phyloP scores from a whole-genome alignment of 2,797 vertebrate genomes.

The Gymnocypris eckloni region DNA sequence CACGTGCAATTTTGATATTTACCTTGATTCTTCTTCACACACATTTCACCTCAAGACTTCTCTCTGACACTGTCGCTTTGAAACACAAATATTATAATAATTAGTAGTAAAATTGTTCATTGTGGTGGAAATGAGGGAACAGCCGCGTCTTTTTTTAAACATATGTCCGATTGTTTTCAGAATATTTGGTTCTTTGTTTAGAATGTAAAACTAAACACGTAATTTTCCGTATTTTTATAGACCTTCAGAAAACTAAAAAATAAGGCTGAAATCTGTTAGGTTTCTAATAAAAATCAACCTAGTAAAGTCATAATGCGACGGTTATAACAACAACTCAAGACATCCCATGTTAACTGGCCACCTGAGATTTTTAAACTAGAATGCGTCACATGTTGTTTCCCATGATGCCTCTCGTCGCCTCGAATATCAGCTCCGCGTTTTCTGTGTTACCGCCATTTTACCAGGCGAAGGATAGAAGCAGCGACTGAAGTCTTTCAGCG shows the following conservation, averaged over 20 bases:
- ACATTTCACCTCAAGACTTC: neutral
- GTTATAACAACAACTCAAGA: neutral
- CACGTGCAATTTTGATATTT: neutral
- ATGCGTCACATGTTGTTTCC: neutral
- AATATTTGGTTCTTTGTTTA: neutral
- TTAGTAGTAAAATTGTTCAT: neutral
- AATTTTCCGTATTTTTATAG: neutral
- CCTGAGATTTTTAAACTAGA: neutral
- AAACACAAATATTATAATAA: neutral
- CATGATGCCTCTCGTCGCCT: conserved; percentile 26
- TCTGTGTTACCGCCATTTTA: conserved; percentile 10
- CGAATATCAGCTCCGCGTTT: conserved; percentile 42
- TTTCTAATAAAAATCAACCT: neutral
- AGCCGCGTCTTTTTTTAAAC: neutral
- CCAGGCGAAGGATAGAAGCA: neutral
- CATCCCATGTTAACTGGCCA: neutral
- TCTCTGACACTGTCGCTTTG: neutral
- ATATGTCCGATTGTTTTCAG: neutral
- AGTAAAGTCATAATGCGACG: neutral
- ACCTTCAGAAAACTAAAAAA: neutral
- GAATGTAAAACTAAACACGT: neutral
- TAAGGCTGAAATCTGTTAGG: neutral
- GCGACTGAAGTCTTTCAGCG: too few species aligned
- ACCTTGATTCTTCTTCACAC: neutral
- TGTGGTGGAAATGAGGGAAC: neutral